Evolutionary conservation across 2,888 invertebrate genomes (phyloP).

Genomic region (Branchipolynoe longqiensis): DNA sequence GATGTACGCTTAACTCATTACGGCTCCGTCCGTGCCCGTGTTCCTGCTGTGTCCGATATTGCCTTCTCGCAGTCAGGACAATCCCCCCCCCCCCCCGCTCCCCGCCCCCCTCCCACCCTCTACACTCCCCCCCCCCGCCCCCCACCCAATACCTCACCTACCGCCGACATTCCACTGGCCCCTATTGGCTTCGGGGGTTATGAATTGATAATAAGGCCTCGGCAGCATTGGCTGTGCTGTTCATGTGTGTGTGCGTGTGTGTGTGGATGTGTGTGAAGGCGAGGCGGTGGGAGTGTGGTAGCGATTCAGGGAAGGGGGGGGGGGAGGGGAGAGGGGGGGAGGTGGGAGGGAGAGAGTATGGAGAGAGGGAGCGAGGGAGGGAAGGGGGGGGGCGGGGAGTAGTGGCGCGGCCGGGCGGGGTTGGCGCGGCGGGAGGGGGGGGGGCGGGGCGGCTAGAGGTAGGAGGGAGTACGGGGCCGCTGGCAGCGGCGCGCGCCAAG

Average conservation of each 20-base stretch:
- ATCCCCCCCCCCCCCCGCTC: too few species aligned
- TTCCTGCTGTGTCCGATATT: conserved; percentile 10
- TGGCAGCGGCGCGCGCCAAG: not conserved
- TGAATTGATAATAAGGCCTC: conserved; percentile 48
- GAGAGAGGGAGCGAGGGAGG: too few species aligned
- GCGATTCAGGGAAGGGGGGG: not conserved
- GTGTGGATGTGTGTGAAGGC: too few species aligned
- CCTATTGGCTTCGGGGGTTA: conserved; percentile 44
- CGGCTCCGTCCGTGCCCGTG: conserved; percentile 31
- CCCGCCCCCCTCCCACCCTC: too few species aligned
- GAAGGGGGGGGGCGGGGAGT: too few species aligned
- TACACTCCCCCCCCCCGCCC: too few species aligned
- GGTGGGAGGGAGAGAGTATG: not conserved
- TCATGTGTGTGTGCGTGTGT: too few species aligned
- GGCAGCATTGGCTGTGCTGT: conserved; percentile 30
- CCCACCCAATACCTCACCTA: too few species aligned
- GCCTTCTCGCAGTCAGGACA: conserved; percentile 49
- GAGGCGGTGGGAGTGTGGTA: too few species aligned
- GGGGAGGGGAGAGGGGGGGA: not conserved
- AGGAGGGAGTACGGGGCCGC: too few species aligned
- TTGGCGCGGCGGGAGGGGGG: not conserved
- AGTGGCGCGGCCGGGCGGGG: not conserved
- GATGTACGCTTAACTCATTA: conserved; percentile 59
- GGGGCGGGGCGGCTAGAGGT: not conserved
- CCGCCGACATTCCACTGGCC: not conserved